These are phyloP conservation scores for Vipera ursinii DNA, from an alignment of 2,797 vertebrate species.

Conservation along the genomic window DNA sequence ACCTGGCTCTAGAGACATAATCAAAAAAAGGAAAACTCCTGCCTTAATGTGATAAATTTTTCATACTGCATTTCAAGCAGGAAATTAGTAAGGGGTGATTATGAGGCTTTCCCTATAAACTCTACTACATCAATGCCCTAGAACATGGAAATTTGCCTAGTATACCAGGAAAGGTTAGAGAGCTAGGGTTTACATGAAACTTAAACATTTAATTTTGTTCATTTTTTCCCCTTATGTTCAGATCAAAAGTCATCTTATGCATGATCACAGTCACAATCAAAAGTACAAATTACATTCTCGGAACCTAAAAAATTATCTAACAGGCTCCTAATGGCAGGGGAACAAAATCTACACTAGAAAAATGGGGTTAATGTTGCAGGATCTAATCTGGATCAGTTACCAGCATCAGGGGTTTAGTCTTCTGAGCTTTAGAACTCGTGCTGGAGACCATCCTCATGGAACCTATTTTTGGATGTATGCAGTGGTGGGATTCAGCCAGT, in stretches of 20 bases:
- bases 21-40: slow-evolving; percentile 42
- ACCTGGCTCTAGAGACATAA: slow-evolving; percentile 51
- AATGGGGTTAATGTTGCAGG: not conserved
- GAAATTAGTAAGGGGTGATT: slow-evolving; percentile 58
- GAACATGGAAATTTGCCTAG: slow-evolving; percentile 37
- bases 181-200: not conserved
- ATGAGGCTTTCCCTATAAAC: slow-evolving; percentile 8
- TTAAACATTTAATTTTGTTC: not conserved
- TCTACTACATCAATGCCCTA: slow-evolving; percentile 41
- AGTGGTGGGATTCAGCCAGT: no score
- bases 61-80: slow-evolving; percentile 49
- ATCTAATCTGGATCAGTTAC: not conserved
- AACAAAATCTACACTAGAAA: not conserved
- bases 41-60: slow-evolving; percentile 55
- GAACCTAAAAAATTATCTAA: slow-evolving; percentile 6
- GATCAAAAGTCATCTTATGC: slow-evolving; percentile 19
- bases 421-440: not conserved
- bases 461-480: not conserved
- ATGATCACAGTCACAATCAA: slow-evolving; percentile 34
- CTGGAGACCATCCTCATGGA: not conserved
- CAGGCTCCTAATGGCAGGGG: not conserved
- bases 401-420: not conserved
- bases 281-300: slow-evolving; percentile 42
- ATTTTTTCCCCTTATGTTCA: not conserved
- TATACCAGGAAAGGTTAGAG: slow-evolving; percentile 10